Evolutionary conservation across 2,113 vertebrate genomes (phyloP).

Genomic region (Dipodomys ordii): DNA sequence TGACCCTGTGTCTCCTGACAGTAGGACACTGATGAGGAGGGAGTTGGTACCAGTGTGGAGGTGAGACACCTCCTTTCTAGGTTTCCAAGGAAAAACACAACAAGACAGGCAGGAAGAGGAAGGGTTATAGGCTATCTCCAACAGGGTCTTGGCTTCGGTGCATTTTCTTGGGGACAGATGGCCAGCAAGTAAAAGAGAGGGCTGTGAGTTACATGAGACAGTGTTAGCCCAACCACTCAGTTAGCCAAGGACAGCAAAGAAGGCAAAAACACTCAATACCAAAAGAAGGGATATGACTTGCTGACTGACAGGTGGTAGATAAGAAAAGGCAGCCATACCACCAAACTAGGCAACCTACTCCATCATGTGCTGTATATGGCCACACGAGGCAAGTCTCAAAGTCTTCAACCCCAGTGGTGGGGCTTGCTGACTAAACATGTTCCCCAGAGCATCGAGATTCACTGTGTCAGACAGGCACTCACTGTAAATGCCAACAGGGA

Average conservation of each 20-base stretch:
- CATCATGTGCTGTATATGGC: not conserved
- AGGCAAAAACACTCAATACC: not conserved
- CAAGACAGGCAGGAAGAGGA: not conserved
- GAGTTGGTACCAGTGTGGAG: fast-evolving
- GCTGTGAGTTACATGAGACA: not conserved
- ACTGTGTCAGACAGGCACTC: no score
- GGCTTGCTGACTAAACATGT: not conserved
- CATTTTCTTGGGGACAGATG: not conserved
- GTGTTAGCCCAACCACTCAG: not conserved
- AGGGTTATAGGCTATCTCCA: not conserved
- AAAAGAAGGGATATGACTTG: not conserved
- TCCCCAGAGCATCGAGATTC: no score
- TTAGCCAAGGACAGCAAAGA: not conserved
- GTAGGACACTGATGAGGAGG: not conserved
- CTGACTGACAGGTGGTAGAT: not conserved
- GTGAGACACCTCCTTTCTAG: not conserved
- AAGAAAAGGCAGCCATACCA: not conserved
- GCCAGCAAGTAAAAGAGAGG: not conserved
- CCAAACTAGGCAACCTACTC: not conserved
- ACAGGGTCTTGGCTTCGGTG: not conserved
- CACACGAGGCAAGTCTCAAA: not conserved
- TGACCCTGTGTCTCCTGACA: not conserved
- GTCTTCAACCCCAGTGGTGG: no score
- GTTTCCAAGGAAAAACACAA: not conserved
- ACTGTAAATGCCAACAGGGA: not conserved